Base-by-base conservation (phyloP, 2,888 invertebrate genomes). In the Mystacides longicornis region DNA sequence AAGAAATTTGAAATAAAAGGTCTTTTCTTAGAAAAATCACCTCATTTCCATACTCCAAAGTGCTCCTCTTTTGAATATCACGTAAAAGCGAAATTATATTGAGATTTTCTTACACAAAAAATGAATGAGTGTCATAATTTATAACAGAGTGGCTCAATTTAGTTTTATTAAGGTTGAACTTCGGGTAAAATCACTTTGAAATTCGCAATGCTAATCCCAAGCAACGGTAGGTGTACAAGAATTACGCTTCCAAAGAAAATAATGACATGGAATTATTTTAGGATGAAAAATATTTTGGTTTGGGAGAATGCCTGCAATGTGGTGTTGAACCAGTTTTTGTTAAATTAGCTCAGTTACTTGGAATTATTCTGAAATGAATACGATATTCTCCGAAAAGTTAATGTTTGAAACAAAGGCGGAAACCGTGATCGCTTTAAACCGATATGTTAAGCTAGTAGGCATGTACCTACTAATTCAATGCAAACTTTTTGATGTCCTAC, bases 1-100 rank as follows among this genome's bases (percentile, higher is more conserved):
- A 46, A 7, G 23, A 49, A 54, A 49, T 27, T 45, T 54, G 50
- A 54, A 54, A 54, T 54, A 54, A 54, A 54, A 42, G 45, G 45
- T 20, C 20, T 49, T 42, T 31, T 50, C 31, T 3, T 20, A 54
- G 54, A 54, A 54, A 50, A 54, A 54, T 54, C 54, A 45, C 54
- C 54, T 54, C 49, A 54, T 54, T 54, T 54, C 54, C 54, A 54
- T 54, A 23, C 16, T 45, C 19, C 14, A 37, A 37, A 37, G 37
- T 37, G 37, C 37, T 37, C 16, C 14, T 37, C 37, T 37, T 14
- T 3, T 37, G 14, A 37, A 37, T 3, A 4, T 14, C 37, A 16
- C 37, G 37, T 37, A 37, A 37, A 37, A 37, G 16, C 37, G 37
- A 37, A 37, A 37, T 37, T 37, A 37, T 37, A 37, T 37, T 37